These are phyloP conservation scores for Tetanocera ferruginea DNA, from an alignment of 2,888 invertebrate genomes.

Conservation along the genomic window DNA sequence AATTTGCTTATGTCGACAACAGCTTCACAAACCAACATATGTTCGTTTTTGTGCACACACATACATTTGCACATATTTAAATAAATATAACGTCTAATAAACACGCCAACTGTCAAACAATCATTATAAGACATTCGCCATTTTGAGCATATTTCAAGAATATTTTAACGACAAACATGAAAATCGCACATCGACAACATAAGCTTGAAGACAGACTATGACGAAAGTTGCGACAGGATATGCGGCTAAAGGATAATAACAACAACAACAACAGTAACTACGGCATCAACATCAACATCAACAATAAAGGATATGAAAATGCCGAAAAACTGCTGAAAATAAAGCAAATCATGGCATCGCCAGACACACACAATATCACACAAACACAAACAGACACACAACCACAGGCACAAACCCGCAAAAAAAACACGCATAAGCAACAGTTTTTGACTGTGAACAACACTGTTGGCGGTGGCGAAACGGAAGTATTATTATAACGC, in stretches of 20 bases:
- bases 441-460: not conserved
- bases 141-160: not conserved
- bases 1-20: not conserved
- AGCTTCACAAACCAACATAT: not conserved
- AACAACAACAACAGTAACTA: not conserved
- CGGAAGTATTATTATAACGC: conserved; percentile 18
- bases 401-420: too few relatives aligned
- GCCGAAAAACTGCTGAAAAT: not conserved
- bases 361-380: not conserved
- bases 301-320: not conserved
- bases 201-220: not conserved
- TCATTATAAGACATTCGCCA: not conserved
- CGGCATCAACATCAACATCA: not conserved
- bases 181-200: not conserved
- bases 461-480: not conserved
- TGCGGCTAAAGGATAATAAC: conserved; percentile 1
- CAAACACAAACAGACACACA: not conserved
- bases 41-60: not conserved
- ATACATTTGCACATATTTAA: not conserved
- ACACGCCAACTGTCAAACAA: too few relatives aligned
- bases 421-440: not conserved
- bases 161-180: conserved; percentile 3
- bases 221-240: not conserved
- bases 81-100: too few relatives aligned
- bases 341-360: conserved; percentile 15